phyloP scores from a whole-genome alignment of 1,140 invertebrate species.

The Drosophila navojoa region DNA sequence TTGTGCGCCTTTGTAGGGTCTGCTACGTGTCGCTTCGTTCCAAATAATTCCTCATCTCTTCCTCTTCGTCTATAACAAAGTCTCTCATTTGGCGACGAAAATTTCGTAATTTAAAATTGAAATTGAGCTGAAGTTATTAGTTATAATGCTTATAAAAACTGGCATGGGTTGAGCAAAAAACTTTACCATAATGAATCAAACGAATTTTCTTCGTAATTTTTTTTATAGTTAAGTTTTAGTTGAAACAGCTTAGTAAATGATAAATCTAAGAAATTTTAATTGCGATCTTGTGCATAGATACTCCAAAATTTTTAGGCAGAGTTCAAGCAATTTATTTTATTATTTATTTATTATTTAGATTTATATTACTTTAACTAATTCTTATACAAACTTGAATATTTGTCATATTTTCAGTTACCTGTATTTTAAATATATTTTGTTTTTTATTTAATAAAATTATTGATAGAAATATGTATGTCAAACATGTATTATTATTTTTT shows the following conservation, averaged over 20 bases:
- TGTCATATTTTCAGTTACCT: too few species aligned
- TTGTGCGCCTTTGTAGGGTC: constrained; percentile 14
- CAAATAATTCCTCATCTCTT: background rate
- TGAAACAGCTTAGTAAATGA: background rate
- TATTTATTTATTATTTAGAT: too few species aligned
- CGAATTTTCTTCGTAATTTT: background rate
- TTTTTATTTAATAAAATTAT: too few species aligned
- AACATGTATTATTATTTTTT: too few species aligned
- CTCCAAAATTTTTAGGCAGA: too few species aligned
- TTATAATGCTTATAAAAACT: constrained; percentile 32
- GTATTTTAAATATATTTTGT: too few species aligned
- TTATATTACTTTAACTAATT: too few species aligned
- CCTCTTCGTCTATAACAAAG: background rate
- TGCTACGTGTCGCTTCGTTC: constrained; percentile 27
- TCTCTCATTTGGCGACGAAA: constrained; percentile 10
- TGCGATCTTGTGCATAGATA: too few species aligned
- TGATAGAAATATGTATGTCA: too few species aligned
- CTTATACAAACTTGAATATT: too few species aligned
- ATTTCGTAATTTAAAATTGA: constrained; percentile 40
- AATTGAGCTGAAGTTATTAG: constrained; percentile 36
- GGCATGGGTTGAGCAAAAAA: constrained; percentile 6
- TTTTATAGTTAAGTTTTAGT: background rate
- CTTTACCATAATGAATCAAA: background rate
- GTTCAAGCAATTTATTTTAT: too few species aligned
- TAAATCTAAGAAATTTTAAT: too few species aligned